These are phyloP conservation scores for Psilopsiagon aymara DNA, from an alignment of 2,113 vertebrate species.

Conservation along the genomic window DNA sequence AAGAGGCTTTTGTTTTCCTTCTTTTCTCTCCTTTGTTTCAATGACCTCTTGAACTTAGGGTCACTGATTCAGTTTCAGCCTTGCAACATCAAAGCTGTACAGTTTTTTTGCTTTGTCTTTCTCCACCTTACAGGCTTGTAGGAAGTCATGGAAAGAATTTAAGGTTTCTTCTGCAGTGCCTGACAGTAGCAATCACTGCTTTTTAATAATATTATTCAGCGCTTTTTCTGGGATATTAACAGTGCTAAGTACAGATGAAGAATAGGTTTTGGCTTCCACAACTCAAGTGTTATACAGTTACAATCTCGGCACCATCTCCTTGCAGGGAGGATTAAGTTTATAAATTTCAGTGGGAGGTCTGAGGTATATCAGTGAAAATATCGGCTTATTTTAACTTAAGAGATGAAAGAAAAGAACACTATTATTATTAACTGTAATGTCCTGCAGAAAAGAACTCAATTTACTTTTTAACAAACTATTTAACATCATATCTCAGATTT, in stretches of 20 bases:
- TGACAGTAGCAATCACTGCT: neutral
- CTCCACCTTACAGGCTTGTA: neutral
- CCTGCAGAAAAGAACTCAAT: neutral
- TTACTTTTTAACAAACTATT: neutral
- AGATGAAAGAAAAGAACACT: neutral
- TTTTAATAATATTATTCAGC: neutral
- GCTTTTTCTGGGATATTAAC: neutral
- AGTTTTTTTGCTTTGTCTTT: constrained; percentile 36
- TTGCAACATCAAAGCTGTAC: constrained; percentile 29
- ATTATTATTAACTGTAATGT: neutral
- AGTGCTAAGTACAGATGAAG: neutral
- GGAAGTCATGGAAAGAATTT: neutral
- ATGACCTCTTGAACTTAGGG: constrained; percentile 59
- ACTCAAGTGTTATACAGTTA: neutral
- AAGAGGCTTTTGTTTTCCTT: constrained; percentile 55
- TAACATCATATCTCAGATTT: neutral
- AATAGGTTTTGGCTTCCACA: neutral
- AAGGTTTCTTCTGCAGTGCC: neutral
- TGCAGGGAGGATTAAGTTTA: neutral
- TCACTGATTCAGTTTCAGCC: constrained; percentile 58
- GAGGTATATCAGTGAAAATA: neutral
- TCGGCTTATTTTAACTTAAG: neutral
- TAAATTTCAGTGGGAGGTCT: neutral
- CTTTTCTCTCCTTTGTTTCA: constrained; percentile 38
- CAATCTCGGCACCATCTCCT: neutral